These are phyloP conservation scores for Scytalopus superciliaris DNA, from an alignment of 2,113 vertebrate genomes.

Conservation along the genomic window DNA sequence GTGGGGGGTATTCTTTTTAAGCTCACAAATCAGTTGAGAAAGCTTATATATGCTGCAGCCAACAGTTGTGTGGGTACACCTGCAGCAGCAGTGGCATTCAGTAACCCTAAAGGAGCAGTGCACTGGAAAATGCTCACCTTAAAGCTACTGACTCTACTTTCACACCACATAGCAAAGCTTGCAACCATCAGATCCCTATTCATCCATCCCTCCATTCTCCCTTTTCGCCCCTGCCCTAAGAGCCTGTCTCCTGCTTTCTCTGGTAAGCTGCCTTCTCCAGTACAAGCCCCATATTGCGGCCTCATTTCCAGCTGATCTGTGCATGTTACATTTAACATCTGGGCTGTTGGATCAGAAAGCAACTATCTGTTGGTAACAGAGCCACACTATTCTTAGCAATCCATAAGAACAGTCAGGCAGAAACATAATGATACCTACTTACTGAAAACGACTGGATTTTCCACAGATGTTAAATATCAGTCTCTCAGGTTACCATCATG, in stretches of 20 bases:
- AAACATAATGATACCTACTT: not conserved
- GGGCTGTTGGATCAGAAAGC: not conserved
- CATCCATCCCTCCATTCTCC: not conserved
- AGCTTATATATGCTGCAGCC: not conserved
- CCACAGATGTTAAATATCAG: rapidly evolving
- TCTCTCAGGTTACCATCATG: rapidly evolving
- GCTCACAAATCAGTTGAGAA: not conserved
- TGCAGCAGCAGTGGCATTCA: not conserved
- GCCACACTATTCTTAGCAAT: not conserved
- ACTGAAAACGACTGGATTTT: not conserved
- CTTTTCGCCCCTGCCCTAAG: not conserved
- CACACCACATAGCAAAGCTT: not conserved
- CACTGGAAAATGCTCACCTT: not conserved
- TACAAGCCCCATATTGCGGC: not conserved
- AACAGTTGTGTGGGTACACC: not conserved
- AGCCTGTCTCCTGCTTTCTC: not conserved
- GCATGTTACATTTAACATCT: not conserved
- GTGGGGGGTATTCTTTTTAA: not conserved
- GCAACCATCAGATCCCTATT: not conserved
- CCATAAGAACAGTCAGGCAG: not conserved
- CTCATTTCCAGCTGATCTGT: not conserved
- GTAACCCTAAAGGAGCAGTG: not conserved
- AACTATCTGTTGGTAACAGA: not conserved
- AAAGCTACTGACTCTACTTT: not conserved
- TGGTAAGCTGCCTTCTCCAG: not conserved